Percentiles rank a stretch among this genome's conserved stretches.
These are phyloP conservation scores for Gisinianus flammeolus DNA, from an alignment of 2,888 invertebrate species.

Conservation along the genomic window DNA sequence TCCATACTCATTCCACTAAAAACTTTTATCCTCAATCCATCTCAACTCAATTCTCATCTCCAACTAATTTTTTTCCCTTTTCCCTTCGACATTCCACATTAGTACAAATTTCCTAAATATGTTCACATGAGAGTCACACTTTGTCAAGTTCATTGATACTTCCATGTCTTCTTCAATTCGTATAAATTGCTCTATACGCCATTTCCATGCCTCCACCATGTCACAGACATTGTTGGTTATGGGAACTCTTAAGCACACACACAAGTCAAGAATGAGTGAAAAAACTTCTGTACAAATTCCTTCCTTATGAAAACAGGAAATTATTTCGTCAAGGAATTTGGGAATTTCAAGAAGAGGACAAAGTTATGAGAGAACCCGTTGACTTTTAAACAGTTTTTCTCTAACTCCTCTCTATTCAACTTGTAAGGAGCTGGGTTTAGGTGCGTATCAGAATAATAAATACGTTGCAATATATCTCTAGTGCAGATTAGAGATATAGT, in stretches of 20 bases:
- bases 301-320: background rate
- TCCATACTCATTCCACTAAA: background rate
- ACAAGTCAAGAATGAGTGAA: slow-evolving; percentile 4
- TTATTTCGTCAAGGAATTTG: background rate
- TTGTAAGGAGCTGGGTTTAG: background rate
- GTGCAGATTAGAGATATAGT: background rate
- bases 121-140: background rate
- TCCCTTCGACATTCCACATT: background rate
- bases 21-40: slow-evolving; percentile 14
- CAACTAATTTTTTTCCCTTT: background rate
- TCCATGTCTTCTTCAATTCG: background rate
- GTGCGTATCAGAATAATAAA: background rate
- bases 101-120: background rate
- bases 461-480: background rate
- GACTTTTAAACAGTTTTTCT: background rate
- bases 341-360: background rate
- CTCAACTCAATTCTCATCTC: slow-evolving; percentile 21
- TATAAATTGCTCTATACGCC: background rate
- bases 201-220: background rate
- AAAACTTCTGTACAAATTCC: background rate
- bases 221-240: background rate
- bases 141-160: slow-evolving; percentile 17
- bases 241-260: background rate
- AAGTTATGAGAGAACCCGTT: background rate
- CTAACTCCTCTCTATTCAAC: background rate